Base-by-base conservation (phyloP, 1,140 invertebrate genomes). In the Ceratina australensis region DNA sequence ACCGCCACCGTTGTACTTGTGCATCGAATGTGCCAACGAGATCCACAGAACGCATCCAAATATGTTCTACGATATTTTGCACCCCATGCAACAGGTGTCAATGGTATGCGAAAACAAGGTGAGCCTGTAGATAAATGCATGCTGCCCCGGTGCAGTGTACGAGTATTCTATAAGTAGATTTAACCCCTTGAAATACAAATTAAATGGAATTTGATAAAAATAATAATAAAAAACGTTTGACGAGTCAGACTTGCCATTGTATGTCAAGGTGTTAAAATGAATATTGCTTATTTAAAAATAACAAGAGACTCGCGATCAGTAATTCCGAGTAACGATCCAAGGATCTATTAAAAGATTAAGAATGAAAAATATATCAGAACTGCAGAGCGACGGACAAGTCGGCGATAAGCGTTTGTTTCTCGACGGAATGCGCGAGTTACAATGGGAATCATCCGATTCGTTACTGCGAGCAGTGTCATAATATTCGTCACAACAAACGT, bases 61-160 rank as follows among this genome's bases (percentile, higher is more conserved):
- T 90, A 94, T 97, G 86, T 97, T 97, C 90, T 95, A 97, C 86
- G 98, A 98, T 90, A 96, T 99, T 83, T 93, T 99, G 64, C 97
- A 98, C 91, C 98, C 98, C 0, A 98, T 98, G 94, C 97, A 97
- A 88, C 97, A 98, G 93, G 96, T 98, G 16, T 97, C 97, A 1
- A 96, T 97, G 93, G 95, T 97, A 66, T 99, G 98, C 92, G 98
- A 99, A 92, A 99, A 99, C 91, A 99, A 99, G 94, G 97, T 98
- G 91, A 84, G 83, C 26, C 12, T 8, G n/a, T 13, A 42, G n/a
- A n/a, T n/a, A 42, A 42, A 0, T 42, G 10, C 10, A 33, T 5
- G 5, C 5, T 5, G 28, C 28, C 28, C 28, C 28, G 28, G 33
- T 57, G 18, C 54, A n/a, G 22, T 4, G 15, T 2, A 52, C 7